Conservation (phyloP, 2,113 vertebrate genomes). For the Axis porcinus region DNA sequence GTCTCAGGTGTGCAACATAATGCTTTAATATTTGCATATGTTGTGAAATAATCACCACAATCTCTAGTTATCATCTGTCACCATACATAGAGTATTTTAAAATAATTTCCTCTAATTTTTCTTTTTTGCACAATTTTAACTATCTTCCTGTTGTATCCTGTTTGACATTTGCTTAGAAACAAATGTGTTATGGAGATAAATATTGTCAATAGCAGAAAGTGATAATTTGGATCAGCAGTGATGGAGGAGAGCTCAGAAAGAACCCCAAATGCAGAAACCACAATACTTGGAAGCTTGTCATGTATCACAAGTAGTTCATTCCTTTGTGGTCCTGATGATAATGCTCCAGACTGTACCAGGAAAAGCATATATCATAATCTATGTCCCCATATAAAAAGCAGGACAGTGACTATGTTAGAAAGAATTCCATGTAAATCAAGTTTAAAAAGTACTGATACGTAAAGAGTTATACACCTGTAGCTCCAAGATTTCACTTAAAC, state of each 20-base stretch:
- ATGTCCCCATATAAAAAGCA: neutral
- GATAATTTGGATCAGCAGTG: too few species aligned
- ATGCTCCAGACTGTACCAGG: neutral
- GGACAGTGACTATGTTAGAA: neutral
- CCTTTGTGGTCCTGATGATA: neutral
- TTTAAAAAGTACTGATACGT: neutral
- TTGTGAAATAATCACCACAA: neutral
- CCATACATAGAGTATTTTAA: neutral
- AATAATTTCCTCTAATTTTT: neutral
- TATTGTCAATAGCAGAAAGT: neutral
- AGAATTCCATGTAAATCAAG: neutral
- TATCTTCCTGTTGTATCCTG: neutral
- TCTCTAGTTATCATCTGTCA: neutral
- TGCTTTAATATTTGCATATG: neutral
- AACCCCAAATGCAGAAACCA: neutral
- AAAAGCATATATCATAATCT: neutral
- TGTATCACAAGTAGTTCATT: neutral
- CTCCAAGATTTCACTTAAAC: neutral
- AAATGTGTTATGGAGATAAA: neutral
- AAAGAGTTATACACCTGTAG: neutral
- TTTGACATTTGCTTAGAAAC: neutral
- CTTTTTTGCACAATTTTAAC: neutral
- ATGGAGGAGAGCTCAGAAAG: neutral
- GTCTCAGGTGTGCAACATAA: neutral
- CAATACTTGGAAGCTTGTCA: neutral